A percentile compares a stretch with the other conserved stretches of the same genome.
Evolutionary conservation across 1,140 invertebrate species (phyloP).

Genomic region (Chlorops oryzae): DNA sequence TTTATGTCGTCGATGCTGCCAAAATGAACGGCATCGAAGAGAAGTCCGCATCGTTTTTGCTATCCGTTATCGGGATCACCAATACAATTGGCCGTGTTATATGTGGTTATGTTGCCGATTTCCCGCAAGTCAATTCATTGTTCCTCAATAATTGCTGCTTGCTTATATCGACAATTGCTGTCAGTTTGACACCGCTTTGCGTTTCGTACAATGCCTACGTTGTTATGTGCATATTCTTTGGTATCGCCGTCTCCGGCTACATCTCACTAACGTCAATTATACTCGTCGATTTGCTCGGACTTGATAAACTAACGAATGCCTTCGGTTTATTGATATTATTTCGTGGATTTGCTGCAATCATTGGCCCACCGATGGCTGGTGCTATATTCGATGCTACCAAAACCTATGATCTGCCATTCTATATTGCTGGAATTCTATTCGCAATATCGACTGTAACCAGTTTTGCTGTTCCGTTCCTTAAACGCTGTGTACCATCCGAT

Average conservation of each 20-base stretch:
- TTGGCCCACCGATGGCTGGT: slow-evolving; percentile 77
- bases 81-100: slow-evolving; percentile 85
- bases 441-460: slow-evolving; percentile 76
- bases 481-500: slow-evolving; percentile 52
- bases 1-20: slow-evolving; percentile 84
- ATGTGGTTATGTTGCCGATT: slow-evolving; percentile 80
- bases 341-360: slow-evolving; percentile 83
- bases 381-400: slow-evolving; percentile 81
- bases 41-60: slow-evolving; percentile 73
- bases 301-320: slow-evolving; percentile 93
- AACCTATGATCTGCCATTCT: slow-evolving; percentile 84
- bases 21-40: slow-evolving; percentile 62
- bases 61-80: slow-evolving; percentile 93
- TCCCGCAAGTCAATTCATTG: slow-evolving; percentile 82
- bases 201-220: slow-evolving; percentile 69
- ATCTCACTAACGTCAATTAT: slow-evolving; percentile 97
- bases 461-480: slow-evolving; percentile 73
- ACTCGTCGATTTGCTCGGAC: slow-evolving; percentile 87
- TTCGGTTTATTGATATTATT: slow-evolving; percentile 94
- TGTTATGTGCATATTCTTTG: slow-evolving; percentile 84
- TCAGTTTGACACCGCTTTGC: slow-evolving; percentile 80
- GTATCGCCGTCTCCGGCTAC: slow-evolving; percentile 92
- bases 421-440: slow-evolving; percentile 85
- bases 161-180: slow-evolving; percentile 79
- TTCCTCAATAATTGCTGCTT: slow-evolving; percentile 92